Evolutionary conservation across 2,797 vertebrate genomes (phyloP).

Genomic region (Coregonus sp.): DNA sequence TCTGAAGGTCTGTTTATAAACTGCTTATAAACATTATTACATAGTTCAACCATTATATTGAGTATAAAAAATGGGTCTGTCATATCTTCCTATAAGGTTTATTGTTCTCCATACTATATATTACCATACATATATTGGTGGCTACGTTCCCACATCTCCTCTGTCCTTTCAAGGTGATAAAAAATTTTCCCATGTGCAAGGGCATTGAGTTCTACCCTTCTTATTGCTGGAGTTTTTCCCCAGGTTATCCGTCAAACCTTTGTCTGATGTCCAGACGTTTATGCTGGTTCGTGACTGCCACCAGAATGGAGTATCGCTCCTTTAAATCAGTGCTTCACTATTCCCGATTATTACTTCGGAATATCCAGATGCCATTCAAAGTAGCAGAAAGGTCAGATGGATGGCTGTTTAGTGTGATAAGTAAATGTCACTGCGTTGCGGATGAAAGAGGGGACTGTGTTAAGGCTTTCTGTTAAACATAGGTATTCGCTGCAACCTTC

Average conservation of each 20-base stretch:
- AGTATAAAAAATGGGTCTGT: not conserved
- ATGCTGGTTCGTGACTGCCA: not conserved
- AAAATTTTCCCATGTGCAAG: slow-evolving; percentile 12
- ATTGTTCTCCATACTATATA: not conserved
- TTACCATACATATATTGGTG: not conserved
- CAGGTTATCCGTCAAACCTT: slow-evolving; percentile 36
- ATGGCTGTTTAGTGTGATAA: slow-evolving; percentile 74
- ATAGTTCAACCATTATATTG: not conserved
- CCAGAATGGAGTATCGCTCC: slow-evolving; percentile 49
- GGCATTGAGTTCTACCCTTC: not conserved
- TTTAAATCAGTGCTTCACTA: slow-evolving; percentile 60
- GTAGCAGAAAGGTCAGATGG: slow-evolving; percentile 76
- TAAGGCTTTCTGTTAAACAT: slow-evolving; percentile 72
- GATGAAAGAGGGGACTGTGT: slow-evolving; percentile 56
- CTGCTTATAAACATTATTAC: not conserved
- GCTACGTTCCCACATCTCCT: not conserved
- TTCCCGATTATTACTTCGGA: slow-evolving; percentile 66
- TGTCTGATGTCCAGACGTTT: slow-evolving; percentile 30
- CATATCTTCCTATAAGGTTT: not conserved
- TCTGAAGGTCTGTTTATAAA: not conserved
- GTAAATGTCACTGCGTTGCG: slow-evolving; percentile 73
- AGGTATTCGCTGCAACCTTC: slow-evolving; percentile 57
- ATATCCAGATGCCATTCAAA: slow-evolving; percentile 80
- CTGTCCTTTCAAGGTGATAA: slow-evolving; percentile 21
- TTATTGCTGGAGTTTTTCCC: not conserved